Evolutionary conservation across 2,888 invertebrate species (phyloP).

Genomic region (Bombyx huttoni): DNA sequence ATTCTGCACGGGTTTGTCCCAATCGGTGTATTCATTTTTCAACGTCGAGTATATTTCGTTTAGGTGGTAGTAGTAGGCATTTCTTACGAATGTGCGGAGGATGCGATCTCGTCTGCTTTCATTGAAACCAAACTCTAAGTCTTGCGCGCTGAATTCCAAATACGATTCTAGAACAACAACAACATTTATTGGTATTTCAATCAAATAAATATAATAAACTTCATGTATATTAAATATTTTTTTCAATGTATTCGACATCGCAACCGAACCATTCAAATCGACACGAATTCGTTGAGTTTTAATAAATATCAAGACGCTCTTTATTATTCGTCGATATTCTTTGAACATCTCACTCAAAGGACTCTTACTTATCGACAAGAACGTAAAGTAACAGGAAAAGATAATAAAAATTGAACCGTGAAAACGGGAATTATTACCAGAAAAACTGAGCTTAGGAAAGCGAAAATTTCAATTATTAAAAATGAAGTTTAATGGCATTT

Average conservation of each 20-base stretch:
- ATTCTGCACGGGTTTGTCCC: conserved; percentile 91
- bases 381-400: not conserved
- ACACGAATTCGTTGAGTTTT: conserved; percentile 2
- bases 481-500: not conserved
- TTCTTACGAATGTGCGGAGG: conserved; percentile 91
- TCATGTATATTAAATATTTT: not conserved
- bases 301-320: not conserved
- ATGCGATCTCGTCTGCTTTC: conserved; percentile 89
- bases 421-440: not conserved
- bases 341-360: not conserved
- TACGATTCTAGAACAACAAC: conserved; percentile 78
- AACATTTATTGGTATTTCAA: not conserved
- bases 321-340: not conserved
- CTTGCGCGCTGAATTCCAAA: conserved; percentile 85
- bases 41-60: conserved; percentile 96
- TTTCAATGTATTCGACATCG: not conserved
- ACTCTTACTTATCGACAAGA: not conserved
- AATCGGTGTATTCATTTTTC: conserved; percentile 96
- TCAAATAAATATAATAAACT: no score
- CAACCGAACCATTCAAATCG: not conserved
- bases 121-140: conserved; percentile 92
- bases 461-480: not conserved
- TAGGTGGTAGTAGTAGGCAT: conserved; percentile 94
- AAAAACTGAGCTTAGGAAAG: not conserved
- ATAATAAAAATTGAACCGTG: not conserved